Evolutionary conservation across 2,797 vertebrate genomes (phyloP), one percentile per base, ranked within the genome.

Genomic region (Mormyrus proboscirostris): DNA sequence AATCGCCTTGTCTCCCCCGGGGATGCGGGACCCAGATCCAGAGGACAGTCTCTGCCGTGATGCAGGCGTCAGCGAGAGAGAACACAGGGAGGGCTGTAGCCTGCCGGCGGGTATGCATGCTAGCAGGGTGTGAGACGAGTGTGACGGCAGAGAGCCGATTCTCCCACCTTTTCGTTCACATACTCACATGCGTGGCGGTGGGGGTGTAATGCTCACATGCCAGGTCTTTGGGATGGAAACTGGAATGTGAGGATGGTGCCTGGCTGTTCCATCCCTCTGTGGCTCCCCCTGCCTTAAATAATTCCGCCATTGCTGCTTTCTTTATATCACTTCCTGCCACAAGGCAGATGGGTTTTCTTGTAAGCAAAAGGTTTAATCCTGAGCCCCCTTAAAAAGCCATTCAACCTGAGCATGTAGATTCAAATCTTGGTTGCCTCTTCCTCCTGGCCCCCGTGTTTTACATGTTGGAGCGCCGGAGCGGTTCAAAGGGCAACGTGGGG

Each of bases 401-500:
- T 25, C n/a, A 16, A 33, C 29, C 57, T 38, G 55, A 53, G 3
- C 44, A n/a, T 86, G 55, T 25, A 50, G 82, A 86, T 89, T 41
- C 69, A 19, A 51, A 25, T 89, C 29, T 55, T 10, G 83, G 44
- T 73, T 86, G 55, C 12, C 33, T 38, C 14, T 51, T 55, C 69
- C 69, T 55, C 49, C 38, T 8, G 65, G 12, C 49, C 19, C 47
- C 88, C 19, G 25, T 89, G 29, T 89, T 85, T 86, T 86, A 86
- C 57, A 44, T n/a, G 25, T 25, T 2, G 92, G 93, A 93, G 95
- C 93, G 5, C 51, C 1, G 92, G 93, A 94, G 95, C 93, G 94
- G 62, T 7, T 89, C 91, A 93, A 91, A 93, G 95, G 95, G 94
- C 94, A 94, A 91, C 89, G 90, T 93, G 1, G 89, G 91, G 92